Evolutionary conservation across 2,113 vertebrate genomes (phyloP).

Genomic region (Dolichallabes microphthalmus): DNA sequence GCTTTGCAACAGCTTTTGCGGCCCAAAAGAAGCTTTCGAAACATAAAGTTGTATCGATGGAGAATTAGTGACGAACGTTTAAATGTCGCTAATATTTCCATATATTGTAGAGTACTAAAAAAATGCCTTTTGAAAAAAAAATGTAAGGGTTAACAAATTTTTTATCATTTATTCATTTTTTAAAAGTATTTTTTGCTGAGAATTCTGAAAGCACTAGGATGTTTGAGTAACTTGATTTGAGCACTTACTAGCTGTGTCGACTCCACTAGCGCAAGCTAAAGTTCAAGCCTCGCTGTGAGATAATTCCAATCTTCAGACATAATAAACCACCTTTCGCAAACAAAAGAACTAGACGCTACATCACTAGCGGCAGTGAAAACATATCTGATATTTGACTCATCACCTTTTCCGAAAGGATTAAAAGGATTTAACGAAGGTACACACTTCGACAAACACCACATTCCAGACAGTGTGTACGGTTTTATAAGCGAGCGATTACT

Average conservation of each 20-base stretch:
- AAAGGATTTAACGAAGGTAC: background rate
- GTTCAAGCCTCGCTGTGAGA: no score
- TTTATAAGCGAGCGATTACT: background rate
- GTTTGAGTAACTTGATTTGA: no score
- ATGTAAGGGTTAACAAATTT: no score
- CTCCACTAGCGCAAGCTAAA: background rate
- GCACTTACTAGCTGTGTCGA: no score
- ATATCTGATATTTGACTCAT: constrained; percentile 16
- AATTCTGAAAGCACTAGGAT: no score
- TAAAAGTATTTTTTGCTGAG: background rate
- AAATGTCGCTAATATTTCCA: background rate
- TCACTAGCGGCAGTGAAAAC: constrained; percentile 16
- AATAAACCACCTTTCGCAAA: constrained; percentile 4
- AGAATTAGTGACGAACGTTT: background rate
- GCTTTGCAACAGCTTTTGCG: background rate
- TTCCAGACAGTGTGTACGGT: background rate
- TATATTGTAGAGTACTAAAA: background rate
- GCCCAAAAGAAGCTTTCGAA: background rate
- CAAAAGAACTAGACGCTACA: constrained; percentile 20
- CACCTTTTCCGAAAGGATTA: constrained; percentile 3
- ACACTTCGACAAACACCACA: background rate
- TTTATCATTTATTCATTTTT: no score
- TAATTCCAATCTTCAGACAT: background rate
- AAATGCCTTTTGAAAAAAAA: no score
- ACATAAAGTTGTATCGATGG: background rate